These are phyloP conservation scores for Cerastis leucographa DNA, from an alignment of 2,888 invertebrate genomes.

Conservation along the genomic window DNA sequence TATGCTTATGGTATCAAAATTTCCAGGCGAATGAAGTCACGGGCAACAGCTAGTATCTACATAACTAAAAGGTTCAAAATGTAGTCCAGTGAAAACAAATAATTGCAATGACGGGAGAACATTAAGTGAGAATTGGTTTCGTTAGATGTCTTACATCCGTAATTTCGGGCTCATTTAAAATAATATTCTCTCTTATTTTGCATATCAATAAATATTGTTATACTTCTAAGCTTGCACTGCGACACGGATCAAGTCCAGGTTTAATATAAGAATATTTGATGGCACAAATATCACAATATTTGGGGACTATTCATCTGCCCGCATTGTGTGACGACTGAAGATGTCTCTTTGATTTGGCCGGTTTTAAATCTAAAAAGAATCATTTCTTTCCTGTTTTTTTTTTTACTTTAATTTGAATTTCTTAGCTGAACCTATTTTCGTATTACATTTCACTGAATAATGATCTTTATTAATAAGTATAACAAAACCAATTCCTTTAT, in stretches of 20 bases:
- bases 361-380: slow-evolving; percentile 44
- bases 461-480: background rate
- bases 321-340: slow-evolving; percentile 15
- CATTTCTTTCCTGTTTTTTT: background rate
- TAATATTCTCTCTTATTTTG: background rate
- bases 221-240: slow-evolving; percentile 2
- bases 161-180: too few relatives aligned
- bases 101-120: too few relatives aligned
- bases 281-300: slow-evolving; percentile 66
- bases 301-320: slow-evolving; percentile 56
- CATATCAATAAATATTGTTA: background rate
- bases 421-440: background rate
- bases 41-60: too few relatives aligned
- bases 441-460: background rate
- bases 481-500: background rate
- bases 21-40: too few relatives aligned
- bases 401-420: slow-evolving; percentile 4
- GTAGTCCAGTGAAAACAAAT: too few relatives aligned
- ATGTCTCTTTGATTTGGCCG: slow-evolving; percentile 31
- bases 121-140: too few relatives aligned
- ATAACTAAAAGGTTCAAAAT: too few relatives aligned
- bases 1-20: too few relatives aligned
- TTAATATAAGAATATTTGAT: slow-evolving; percentile 65
- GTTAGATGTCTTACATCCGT: too few relatives aligned
- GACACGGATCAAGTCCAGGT: slow-evolving; percentile 53